phyloP scores from a whole-genome alignment of 2,888 invertebrate genomes.

The Sthenelais limicola region DNA sequence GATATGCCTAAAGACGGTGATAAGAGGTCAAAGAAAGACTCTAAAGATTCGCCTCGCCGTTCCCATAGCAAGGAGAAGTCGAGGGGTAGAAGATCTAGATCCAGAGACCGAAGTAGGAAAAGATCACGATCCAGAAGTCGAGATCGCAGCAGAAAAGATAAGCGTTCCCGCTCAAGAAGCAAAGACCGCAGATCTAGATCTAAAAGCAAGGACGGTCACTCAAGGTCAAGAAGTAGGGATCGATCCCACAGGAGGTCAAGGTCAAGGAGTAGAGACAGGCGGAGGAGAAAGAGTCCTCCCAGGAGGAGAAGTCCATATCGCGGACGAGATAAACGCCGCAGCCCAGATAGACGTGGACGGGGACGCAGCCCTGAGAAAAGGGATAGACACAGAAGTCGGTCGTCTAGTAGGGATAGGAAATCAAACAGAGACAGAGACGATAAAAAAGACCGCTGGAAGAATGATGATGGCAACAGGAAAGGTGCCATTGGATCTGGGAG shows the following conservation, averaged over 20 bases:
- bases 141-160: background rate
- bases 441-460: background rate
- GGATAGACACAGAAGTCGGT: conserved; percentile 7
- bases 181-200: background rate
- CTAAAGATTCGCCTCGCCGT: background rate
- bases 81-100: background rate
- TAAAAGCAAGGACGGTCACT: background rate
- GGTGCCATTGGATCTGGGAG: background rate
- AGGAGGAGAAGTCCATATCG: conserved; percentile 8
- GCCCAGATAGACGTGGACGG: conserved; percentile 4
- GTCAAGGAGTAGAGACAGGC: conserved; percentile 18
- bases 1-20: background rate
- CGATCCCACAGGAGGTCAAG: conserved; percentile 5
- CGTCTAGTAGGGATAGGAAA: conserved; percentile 8
- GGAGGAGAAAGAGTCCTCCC: conserved; percentile 11
- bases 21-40: background rate
- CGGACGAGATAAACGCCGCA: conserved; percentile 1
- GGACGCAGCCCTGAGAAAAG: conserved; percentile 14
- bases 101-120: conserved; percentile 1
- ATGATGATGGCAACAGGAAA: conserved; percentile 7
- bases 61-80: conserved; percentile 20
- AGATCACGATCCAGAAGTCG: conserved; percentile 2
- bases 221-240: conserved; percentile 4
- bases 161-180: background rate
- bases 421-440: background rate